Evolutionary conservation across 2,888 invertebrate species (phyloP), one percentile per base, ranked within the genome.

Genomic region (Nysson spinosus): DNA sequence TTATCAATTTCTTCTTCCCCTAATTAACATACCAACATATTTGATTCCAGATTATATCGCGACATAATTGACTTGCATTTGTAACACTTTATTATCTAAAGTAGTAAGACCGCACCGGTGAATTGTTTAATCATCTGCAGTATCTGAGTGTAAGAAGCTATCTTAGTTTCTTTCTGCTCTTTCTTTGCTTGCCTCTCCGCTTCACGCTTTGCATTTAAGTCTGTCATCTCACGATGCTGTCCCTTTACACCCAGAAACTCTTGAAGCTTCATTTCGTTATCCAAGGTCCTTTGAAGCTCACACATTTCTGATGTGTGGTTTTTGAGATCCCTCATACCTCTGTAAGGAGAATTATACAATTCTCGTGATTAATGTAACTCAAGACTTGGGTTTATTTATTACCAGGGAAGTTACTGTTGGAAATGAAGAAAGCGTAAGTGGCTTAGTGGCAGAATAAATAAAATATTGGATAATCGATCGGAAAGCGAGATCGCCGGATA

Each of bases 191-290:
- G 89, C 57, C 91, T 91, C 82, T 93, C 94, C 73, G 92, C 92
- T 47, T 91, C 90, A 11, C 93, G 94, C 72, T 93, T 93, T 50
- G 91, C 92, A 76, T 95, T 93, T 7, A 95, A 88, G 66, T 94
- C 94, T 0, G 91, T 91, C 78, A 94, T 93, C 30, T 93, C 89
- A 1, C 95, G 88, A 72, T 93, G 93, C 66, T 96, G 95, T 0
- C 95, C 94, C 85, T 96, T 96, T 0, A 94, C 92, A 4, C 93
- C 93, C 51, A 96, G 91, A 85, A 97, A 97, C 80, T 95, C 93
- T 78, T 95, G 93, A 22, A 97, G 88, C 77, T 95, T 95, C 77
- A 93, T 89, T 83, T 96, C 95, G 85, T 96, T 94, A 83, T 96
- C 96, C 28, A 97, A 88, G 61, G 94, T 93, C 0, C 96, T 89